Evolutionary conservation across 1,140 invertebrate species (phyloP), one percentile per base, ranked within the genome.

Genomic region (Drosophila grimshawi): DNA sequence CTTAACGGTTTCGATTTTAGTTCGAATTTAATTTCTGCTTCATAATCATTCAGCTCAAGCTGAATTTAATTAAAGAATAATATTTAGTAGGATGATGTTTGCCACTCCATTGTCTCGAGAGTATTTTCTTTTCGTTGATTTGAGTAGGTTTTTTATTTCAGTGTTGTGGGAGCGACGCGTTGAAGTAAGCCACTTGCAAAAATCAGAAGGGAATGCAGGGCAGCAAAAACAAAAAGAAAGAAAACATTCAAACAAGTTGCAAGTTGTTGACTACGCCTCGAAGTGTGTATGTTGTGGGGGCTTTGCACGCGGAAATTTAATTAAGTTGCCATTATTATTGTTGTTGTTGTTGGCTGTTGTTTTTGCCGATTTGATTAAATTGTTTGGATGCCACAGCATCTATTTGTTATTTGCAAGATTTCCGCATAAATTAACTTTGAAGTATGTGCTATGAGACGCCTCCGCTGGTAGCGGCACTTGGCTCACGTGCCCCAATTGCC

Each of bases 301-400:
- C 61, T 71, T 63, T 49, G 64, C 62, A 43, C 45, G 71, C 63
- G 72, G 39, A 78, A 78, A 78, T 78, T 78, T 76, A 78, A 78
- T 78, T 78, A 78, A 76, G 72, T 66, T 65, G 39, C 66, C 59
- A 39, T 60, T 76, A 52, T 52, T 65, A 37, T 32, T 53, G 48
- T 63, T 63, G 46, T 37, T 63, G 45, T 30, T 53, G 3, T 19
- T 55, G 51, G 7, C 53, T 43, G 57, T 19, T 48, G 32, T 48
- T 61, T 19, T 35, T 48, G 43, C 41, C 45, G 61, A 76, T 76
- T 75, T 78, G 66, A 78, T 78, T 75, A 78, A 78, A 78, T 78
- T 76, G 72, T 76, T 78, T 57, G 60, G 57, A 70, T 78, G 69
- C 73, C 71, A 74, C 71, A 69, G 71, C 71, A 62, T 74, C 57